A percentile compares a stretch with the other conserved stretches of the same genome.
Evolutionary conservation across 2,113 vertebrate genomes (phyloP).

Genomic region (Scomber japonicus): DNA sequence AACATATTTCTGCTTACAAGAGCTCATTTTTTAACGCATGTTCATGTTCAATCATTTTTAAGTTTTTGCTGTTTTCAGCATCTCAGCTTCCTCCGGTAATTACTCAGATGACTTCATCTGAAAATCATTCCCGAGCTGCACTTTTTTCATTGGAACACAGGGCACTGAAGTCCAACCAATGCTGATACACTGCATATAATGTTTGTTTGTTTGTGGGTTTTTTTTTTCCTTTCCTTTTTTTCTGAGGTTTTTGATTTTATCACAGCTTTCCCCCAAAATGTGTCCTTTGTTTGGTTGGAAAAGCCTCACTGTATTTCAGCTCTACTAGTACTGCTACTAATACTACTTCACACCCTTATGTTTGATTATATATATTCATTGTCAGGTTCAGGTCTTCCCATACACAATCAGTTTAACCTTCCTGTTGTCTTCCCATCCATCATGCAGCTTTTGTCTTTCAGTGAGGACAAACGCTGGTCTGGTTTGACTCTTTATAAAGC

Average conservation of each 20-base stretch:
- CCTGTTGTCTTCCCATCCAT: no score
- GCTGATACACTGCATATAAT: no score
- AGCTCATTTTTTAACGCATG: no score
- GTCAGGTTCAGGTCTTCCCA: background rate
- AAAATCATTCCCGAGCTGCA: background rate
- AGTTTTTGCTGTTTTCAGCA: background rate
- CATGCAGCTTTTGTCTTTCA: no score
- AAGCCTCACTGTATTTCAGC: background rate
- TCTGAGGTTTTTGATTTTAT: background rate
- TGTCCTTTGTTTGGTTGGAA: background rate
- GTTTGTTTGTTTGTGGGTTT: no score
- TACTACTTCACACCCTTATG: background rate
- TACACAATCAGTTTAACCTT: background rate
- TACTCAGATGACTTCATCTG: background rate
- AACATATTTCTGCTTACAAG: background rate
- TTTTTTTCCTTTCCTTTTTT: no score
- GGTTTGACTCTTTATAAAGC: no score
- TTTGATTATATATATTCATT: background rate
- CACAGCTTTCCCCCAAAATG: no score
- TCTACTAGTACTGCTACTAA: background rate
- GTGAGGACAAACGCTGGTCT: no score
- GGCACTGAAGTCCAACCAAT: no score
- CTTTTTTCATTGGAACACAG: background rate
- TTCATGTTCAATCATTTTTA: background rate
- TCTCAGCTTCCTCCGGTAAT: background rate